These are phyloP conservation scores for Catharus minimus DNA, from an alignment of 2,113 vertebrate species.

Conservation along the genomic window DNA sequence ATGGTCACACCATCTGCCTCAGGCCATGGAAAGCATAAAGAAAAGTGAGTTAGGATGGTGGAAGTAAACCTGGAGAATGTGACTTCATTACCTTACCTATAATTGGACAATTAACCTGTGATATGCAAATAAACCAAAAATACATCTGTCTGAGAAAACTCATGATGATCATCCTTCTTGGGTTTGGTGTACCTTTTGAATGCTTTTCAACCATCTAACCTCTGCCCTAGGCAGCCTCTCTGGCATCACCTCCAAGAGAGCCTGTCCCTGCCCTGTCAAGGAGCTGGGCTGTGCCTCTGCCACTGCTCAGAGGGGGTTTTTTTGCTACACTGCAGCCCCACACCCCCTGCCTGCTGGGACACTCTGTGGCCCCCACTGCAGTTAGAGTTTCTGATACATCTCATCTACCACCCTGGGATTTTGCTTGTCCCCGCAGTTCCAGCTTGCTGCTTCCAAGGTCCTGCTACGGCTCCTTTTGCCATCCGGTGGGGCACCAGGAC, in stretches of 20 bases:
- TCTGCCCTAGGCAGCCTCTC: background rate
- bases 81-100: background rate
- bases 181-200: background rate
- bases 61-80: background rate
- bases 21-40: background rate
- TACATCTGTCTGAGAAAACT: background rate
- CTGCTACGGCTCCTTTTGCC: background rate
- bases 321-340: background rate
- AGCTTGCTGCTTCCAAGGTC: background rate
- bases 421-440: background rate
- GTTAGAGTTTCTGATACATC: background rate
- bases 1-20: background rate
- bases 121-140: background rate
- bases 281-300: background rate
- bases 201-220: background rate
- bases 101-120: background rate
- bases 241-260: background rate
- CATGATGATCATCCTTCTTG: background rate
- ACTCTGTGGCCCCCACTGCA: background rate
- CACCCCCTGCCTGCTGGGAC: too few species aligned
- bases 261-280: background rate
- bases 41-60: background rate
- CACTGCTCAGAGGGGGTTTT: too few species aligned
- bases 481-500: fast-evolving
- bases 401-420: background rate